Evolutionary conservation across 2,113 vertebrate genomes (phyloP), one percentile per base, ranked within the genome.

Genomic region (Origma solitaria): DNA sequence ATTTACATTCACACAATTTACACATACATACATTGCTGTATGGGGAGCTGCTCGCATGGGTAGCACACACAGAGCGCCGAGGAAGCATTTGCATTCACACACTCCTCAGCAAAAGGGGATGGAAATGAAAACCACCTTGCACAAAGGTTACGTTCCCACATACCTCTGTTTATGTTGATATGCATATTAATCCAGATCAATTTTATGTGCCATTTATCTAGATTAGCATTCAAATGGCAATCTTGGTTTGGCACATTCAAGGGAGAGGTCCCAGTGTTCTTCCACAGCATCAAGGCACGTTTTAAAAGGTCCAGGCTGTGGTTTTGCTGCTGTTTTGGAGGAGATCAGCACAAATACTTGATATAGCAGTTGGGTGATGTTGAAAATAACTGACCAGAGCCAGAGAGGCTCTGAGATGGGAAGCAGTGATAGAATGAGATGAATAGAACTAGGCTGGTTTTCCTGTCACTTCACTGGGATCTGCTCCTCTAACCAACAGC

Each of bases 1-100:
- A 97, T 97, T 96, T 97, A 95, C 91, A 93, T 95, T 97, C 92
- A 88, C 95, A 96, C 95, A 81, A 90, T 94, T 94, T 92, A 91
- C 92, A 94, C 88, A 92, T 61, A 50, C 79, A 58, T 88, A 86
- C 62, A 88, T 94, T 30, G 61, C 94, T 68, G 80, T 83, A 94
- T 54, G 80, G 70, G 57, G 58, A 76, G 33, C 60, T 31, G 17
- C 61, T 76, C 68, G 7, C 28, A 86, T 1, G 56, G 75, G 38
- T 86, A 60, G 27, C 10, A n/a, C 60, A 27, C 40, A 24, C 15
- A 15, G 45, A 94, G 45, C 3, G 14, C 86, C 5, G 17, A 18
- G 37, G 78, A 35, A 72, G 51, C 14, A 15, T 49, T 61, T 61
- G 65, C 33, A 15, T 50, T 68, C 22, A 6, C 27, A 18, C 25